Base-by-base conservation (phyloP, 2,797 vertebrate genomes). In the Morelia viridis region DNA sequence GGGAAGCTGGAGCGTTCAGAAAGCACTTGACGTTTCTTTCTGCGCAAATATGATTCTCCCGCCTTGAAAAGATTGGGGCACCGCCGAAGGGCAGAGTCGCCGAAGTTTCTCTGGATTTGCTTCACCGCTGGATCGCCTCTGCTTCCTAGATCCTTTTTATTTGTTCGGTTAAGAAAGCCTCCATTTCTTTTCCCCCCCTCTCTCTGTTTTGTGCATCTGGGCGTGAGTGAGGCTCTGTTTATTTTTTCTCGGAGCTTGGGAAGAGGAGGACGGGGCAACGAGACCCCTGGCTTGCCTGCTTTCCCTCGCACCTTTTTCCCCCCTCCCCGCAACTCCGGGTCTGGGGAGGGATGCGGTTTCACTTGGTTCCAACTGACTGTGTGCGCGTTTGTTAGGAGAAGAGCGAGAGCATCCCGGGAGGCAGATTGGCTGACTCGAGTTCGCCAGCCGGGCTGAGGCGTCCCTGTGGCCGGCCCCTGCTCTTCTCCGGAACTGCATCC, bases 391-490 rank as follows among this genome's bases (percentile, higher is more conserved):
- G 56, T 60, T 68, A 15, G 53, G 50, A 31, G 89, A 26, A 26
- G 76, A 83, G 41, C 71, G 68, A 50, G 2, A 10, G 60, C 85
- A 71, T 71, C 87, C 62, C 62, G 41, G 53, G 61, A 53, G 71
- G 15, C 71, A 28, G 35, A 24, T 5, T 28, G 89, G 71, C 80
- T n/a, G 87, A 91, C 13, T 85, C n/a, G 92, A 71, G 65, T 87
- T 41, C 56, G 85, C 85, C 13, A 56, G 60, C 94, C 93, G 89
- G 57, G 56, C 68, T 76, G 68, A 53, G 61, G 13, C 87, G 26
- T 7, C 94, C 92, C 91, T 53, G 93, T 87, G 83, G 90, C 90
- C 41, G 91, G 94, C 92, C 93, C 92, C 92, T 41, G 93, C 93
- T 90, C 93, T 93, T 93, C 89, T 88, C 46, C n/a, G 85, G 35